These are phyloP conservation scores for Oncorhynchus keta DNA, from an alignment of 2,113 vertebrate species.

Conservation along the genomic window DNA sequence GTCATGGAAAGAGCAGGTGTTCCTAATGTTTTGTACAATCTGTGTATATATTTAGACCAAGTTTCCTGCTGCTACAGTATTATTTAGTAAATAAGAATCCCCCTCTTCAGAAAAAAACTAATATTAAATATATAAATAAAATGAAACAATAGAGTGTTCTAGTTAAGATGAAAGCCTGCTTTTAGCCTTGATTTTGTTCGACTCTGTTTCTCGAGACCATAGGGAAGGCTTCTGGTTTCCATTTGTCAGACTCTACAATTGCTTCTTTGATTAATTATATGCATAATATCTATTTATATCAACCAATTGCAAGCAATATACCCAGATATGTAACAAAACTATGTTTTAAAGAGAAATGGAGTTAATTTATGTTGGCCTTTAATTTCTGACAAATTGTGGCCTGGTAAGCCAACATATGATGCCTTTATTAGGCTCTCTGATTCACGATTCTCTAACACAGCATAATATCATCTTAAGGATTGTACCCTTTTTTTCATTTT, in stretches of 20 bases:
- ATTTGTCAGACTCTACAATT: neutral
- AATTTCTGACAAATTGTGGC: too few species aligned
- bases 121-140: too few species aligned
- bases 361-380: too few species aligned
- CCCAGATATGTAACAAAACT: neutral
- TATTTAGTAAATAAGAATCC: slow-evolving; percentile 34
- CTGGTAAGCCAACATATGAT: too few species aligned
- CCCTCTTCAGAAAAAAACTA: neutral
- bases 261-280: neutral
- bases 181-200: slow-evolving; percentile 56
- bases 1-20: too few species aligned
- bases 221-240: slow-evolving; percentile 3
- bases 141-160: slow-evolving; percentile 42
- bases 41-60: slow-evolving; percentile 34
- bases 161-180: slow-evolving; percentile 62
- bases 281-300: neutral
- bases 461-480: too few species aligned
- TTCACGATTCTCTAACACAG: too few species aligned
- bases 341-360: neutral
- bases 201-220: slow-evolving; percentile 24
- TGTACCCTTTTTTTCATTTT: too few species aligned
- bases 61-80: slow-evolving; percentile 37
- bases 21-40: too few species aligned
- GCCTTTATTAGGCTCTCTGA: too few species aligned
- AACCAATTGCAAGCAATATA: neutral